Conservation (phyloP, 2,113 vertebrate genomes). For the Zootoca vivipara region DNA sequence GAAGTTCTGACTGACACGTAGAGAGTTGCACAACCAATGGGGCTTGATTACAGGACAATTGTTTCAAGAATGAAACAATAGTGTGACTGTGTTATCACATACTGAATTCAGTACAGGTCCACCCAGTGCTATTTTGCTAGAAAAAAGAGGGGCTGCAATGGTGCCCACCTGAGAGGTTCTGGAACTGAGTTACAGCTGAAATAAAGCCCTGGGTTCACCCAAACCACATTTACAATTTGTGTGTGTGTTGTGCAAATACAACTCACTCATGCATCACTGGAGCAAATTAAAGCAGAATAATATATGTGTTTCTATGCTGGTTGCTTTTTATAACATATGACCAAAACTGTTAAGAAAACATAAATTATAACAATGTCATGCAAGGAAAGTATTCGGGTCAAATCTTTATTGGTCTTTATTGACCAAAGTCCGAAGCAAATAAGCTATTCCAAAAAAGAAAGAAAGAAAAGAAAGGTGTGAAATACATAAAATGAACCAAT, state of each 20-base stretch:
- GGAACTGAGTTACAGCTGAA: too few species aligned
- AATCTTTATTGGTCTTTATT: not conserved
- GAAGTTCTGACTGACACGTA: not conserved
- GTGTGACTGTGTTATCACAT: not conserved
- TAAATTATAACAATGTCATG: not conserved
- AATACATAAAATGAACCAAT: not conserved
- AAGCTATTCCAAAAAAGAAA: not conserved
- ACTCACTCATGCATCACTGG: not conserved
- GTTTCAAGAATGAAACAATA: not conserved
- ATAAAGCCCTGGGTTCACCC: too few species aligned
- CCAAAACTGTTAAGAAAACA: slow-evolving; percentile 3
- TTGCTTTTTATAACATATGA: slow-evolving; percentile 12
- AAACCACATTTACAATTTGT: not conserved
- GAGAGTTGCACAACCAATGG: not conserved
- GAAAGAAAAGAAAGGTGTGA: not conserved
- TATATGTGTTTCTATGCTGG: not conserved
- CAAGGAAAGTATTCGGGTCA: not conserved
- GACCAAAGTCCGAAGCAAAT: not conserved
- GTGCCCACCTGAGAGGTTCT: too few species aligned
- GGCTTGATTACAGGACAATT: not conserved
- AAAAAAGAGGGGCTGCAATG: too few species aligned
- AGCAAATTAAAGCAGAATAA: not conserved
- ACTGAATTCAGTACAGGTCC: not conserved
- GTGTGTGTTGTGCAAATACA: not conserved
- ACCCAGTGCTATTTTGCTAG: not conserved